These are phyloP conservation scores for Anthoscopus minutus DNA, from an alignment of 2,113 vertebrate genomes.

Conservation along the genomic window DNA sequence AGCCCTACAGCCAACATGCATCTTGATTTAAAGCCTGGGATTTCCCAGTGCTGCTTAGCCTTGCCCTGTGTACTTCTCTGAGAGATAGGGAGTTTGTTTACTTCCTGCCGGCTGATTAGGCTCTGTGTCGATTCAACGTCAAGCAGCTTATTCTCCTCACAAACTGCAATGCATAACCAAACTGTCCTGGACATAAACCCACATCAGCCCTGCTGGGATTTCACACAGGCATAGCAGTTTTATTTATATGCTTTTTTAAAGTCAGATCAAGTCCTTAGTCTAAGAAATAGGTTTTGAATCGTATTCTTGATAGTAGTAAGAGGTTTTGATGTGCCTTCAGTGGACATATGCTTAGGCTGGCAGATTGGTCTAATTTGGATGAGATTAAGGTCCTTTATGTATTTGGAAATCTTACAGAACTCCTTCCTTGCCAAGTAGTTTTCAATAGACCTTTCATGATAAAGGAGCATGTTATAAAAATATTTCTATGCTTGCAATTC, in stretches of 20 bases:
- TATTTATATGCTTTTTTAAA: background rate
- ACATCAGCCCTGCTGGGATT: background rate
- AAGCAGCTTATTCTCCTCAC: background rate
- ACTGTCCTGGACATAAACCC: background rate
- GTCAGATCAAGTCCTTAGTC: background rate
- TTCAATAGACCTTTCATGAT: slow-evolving; percentile 7
- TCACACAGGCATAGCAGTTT: background rate
- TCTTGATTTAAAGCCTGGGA: background rate
- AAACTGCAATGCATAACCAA: background rate
- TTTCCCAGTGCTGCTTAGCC: background rate
- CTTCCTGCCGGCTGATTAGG: background rate
- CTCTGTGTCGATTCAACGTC: background rate
- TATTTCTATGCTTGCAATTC: background rate
- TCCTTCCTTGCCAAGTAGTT: background rate
- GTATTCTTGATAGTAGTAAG: background rate
- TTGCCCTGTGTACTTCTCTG: background rate
- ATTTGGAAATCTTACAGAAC: background rate
- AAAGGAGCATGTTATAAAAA: background rate
- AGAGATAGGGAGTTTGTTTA: background rate
- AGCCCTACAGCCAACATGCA: background rate
- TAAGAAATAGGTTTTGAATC: background rate
- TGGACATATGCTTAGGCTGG: background rate
- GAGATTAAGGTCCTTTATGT: background rate
- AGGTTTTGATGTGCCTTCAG: background rate
- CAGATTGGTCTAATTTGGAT: background rate